Conservation (phyloP, 2,888 invertebrate genomes). For the Colletes collaris region DNA sequence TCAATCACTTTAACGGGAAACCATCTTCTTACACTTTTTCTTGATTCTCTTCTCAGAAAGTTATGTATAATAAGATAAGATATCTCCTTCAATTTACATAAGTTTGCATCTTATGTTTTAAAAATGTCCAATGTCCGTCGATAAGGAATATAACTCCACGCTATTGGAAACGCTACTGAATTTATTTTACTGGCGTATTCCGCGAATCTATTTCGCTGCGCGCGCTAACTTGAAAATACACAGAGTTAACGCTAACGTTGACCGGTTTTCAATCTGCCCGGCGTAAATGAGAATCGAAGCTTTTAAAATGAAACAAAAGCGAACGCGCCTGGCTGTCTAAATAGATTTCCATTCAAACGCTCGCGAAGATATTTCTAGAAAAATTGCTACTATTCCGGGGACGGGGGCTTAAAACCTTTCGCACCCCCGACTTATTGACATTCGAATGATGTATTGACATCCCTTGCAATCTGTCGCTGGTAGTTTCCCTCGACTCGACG, state of each 20-base stretch:
- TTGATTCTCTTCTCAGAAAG: slow-evolving; percentile 7
- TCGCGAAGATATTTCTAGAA: slow-evolving; percentile 26
- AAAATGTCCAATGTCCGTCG: neutral
- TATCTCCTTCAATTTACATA: slow-evolving; percentile 1
- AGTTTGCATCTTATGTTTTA: neutral
- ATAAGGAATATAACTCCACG: neutral
- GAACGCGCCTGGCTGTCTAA: neutral
- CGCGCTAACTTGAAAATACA: too few species aligned
- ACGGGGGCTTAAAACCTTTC: slow-evolving; percentile 8
- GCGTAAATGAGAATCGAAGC: neutral
- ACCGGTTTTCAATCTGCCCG: slow-evolving; percentile 23
- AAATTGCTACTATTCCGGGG: slow-evolving; percentile 22
- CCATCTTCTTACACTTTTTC: slow-evolving; percentile 7
- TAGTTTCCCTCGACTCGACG: slow-evolving; percentile 49
- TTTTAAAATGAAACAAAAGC: neutral
- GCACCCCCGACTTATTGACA: slow-evolving; percentile 35
- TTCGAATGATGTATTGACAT: slow-evolving; percentile 56
- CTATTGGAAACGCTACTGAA: neutral
- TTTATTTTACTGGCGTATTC: too few species aligned
- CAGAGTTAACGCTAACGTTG: slow-evolving; percentile 3
- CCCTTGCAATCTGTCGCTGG: slow-evolving; percentile 54
- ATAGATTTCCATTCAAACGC: neutral
- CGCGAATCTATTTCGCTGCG: too few species aligned
- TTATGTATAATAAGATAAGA: slow-evolving; percentile 3
- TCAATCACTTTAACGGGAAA: slow-evolving; percentile 34